Evolutionary conservation across 2,888 invertebrate species (phyloP), one percentile per base, ranked within the genome.

Genomic region (Tuta absoluta): DNA sequence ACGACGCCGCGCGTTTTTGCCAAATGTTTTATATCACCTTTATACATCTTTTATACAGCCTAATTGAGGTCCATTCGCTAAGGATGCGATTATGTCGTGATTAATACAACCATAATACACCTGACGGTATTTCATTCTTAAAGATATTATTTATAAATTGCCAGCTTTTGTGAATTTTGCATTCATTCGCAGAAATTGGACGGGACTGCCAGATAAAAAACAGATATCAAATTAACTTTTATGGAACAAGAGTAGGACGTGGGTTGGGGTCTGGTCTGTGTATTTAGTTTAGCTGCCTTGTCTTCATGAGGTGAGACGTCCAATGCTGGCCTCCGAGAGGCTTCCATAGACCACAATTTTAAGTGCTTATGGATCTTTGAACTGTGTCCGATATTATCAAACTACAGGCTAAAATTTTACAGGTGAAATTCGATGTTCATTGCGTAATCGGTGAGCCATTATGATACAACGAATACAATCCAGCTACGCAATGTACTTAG

Each of bases 21-120:
- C 56, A 56, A 56, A 56, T 56, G 56, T 56, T 56, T 56, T 56
- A 56, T 56, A 56, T 33, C 77, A 70, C 74, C 49, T 62, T 61
- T 61, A 56, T 56, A 56, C 56, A 77, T 71, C 74, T 38, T 61
- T 62, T 62, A 23, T 86, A 81, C 82, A 81, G 72, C 80, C 82
- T 89, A 89, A 91, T 91, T 91, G 89, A 85, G 89, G 88, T 81
- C 68, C 70, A 88, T 90, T 89, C 86, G 86, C 84, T 87, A 89
- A 89, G 87, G 87, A 88, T 88, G 85, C 90, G 87, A 91, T 91
- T 89, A 88, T 80, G 75, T 68, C 72, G 77, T 89, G 89, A 91
- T 90, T 89, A 87, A 89, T 89, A 84, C 75, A 75, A 72, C 69
- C 60, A 38, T 60, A 33, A 60, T 60, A 24, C 38, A n/a, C 24